Evolutionary conservation across 2,113 vertebrate species (phyloP), one percentile per base, ranked within the genome.

Genomic region (Tachuris rubrigastra): DNA sequence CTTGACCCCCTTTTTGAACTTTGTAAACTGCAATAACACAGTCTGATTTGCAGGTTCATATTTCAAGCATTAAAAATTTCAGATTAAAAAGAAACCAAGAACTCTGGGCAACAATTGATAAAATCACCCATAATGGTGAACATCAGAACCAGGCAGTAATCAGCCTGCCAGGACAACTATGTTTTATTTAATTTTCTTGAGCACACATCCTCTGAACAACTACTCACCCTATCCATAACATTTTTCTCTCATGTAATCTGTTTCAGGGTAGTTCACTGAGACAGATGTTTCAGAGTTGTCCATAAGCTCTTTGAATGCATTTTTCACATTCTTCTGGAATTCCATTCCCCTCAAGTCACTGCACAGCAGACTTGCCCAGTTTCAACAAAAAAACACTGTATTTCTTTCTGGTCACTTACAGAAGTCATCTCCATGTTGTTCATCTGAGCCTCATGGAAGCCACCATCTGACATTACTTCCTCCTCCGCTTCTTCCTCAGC

Each of bases 391-490:
- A 52, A 52, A 3, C 14, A 46, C 14, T 25, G 31, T 47, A 50
- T 12, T 85, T 7, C 28, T 17, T 67, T 84, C 42, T 60, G 33
- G 44, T 56, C 74, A 97, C 98, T 98, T 92, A 99, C 99, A 76
- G 98, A 97, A 41, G 97, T 96, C 98, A 99, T 99, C 95, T 99
- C 99, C 98, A 99, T 98, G 93, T 99, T 99, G 98, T 99, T 99
- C 76, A 98, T 98, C 96, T 99, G 99, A 56, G 99, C 99, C 97
- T 99, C 99, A 85, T 99, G 98, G 97, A 98, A 99, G 85, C 99
- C 99, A 21, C 99, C 99, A 96, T 99, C 99, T 8, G 98, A 99
- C 99, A 99, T 99, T 58, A 99, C 98, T 95, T 99, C 99, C n/a
- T 99, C 99, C 79, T 99, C 99, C 2, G 98, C 94, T 93, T 98